A percentile compares a stretch with the other conserved stretches of the same genome.
Evolutionary conservation across 2,113 vertebrate genomes (phyloP).

Genomic region (Trogon melanurus): DNA sequence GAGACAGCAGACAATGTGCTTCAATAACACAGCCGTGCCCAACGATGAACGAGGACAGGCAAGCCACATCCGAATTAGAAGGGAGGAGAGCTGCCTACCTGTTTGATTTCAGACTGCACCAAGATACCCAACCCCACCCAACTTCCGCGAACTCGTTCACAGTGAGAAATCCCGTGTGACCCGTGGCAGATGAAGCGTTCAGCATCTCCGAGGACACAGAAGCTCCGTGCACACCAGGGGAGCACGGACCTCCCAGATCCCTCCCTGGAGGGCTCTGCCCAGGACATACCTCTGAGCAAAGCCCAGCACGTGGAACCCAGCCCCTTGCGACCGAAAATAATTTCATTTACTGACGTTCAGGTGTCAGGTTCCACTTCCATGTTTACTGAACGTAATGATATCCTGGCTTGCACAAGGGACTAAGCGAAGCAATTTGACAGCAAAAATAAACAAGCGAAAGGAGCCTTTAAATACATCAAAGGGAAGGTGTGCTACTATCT

Average conservation of each 20-base stretch:
- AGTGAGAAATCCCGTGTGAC: accelerated
- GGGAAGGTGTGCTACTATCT: background rate
- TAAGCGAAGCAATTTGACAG: background rate
- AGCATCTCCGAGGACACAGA: accelerated
- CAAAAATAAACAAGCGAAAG: conserved; percentile 44
- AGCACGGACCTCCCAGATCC: accelerated
- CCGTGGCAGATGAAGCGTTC: background rate
- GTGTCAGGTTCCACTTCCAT: conserved; percentile 19
- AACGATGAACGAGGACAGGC: accelerated
- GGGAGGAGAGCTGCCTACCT: background rate
- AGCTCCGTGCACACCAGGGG: background rate
- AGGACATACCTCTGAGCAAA: background rate
- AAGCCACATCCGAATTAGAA: background rate
- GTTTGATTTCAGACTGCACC: accelerated
- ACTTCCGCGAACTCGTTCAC: accelerated
- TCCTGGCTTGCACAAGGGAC: background rate
- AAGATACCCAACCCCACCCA: background rate
- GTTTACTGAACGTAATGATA: background rate
- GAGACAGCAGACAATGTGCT: accelerated
- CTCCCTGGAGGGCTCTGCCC: accelerated
- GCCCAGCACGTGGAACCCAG: background rate
- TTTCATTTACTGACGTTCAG: background rate
- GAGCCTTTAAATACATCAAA: conserved; percentile 36
- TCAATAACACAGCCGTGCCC: accelerated
- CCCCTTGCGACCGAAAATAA: background rate